Conservation (phyloP, 2,888 invertebrate species). For the Diarsia dahlii region DNA sequence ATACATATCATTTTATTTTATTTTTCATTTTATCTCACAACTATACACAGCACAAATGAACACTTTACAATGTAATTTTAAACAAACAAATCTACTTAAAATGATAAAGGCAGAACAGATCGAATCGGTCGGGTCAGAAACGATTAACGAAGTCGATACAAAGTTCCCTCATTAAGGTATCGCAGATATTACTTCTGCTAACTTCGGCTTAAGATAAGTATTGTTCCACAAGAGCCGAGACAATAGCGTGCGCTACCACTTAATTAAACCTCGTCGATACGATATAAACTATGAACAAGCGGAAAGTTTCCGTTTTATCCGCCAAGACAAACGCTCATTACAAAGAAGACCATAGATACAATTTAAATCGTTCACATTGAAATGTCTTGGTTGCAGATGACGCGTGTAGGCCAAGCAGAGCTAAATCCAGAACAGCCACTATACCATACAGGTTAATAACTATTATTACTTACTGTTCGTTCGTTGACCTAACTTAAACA, state of each 20-base stretch:
- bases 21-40: conserved; percentile 68
- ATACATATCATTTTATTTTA: conserved; percentile 65
- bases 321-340: conserved; percentile 76
- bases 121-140: conserved; percentile 80
- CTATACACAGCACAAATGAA: conserved; percentile 64
- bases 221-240: conserved; percentile 87
- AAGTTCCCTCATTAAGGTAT: conserved; percentile 90
- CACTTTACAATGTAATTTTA: conserved; percentile 57
- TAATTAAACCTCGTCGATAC: conserved; percentile 86
- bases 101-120: conserved; percentile 64
- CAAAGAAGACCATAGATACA: conserved; percentile 47
- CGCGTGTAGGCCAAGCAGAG: conserved; percentile 90
- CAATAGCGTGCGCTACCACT: conserved; percentile 88
- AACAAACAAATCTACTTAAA: conserved; percentile 64
- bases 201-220: conserved; percentile 88
- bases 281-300: conserved; percentile 78
- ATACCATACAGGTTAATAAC: conserved; percentile 89
- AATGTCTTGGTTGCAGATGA: conserved; percentile 89
- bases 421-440: conserved; percentile 90
- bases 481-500: conserved; percentile 55
- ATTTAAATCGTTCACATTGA: conserved; percentile 66
- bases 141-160: conserved; percentile 89
- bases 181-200: conserved; percentile 88
- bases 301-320: conserved; percentile 80
- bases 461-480: conserved; percentile 64